Evolutionary conservation across 2,888 invertebrate species (phyloP).

Genomic region (Acronicta alni): DNA sequence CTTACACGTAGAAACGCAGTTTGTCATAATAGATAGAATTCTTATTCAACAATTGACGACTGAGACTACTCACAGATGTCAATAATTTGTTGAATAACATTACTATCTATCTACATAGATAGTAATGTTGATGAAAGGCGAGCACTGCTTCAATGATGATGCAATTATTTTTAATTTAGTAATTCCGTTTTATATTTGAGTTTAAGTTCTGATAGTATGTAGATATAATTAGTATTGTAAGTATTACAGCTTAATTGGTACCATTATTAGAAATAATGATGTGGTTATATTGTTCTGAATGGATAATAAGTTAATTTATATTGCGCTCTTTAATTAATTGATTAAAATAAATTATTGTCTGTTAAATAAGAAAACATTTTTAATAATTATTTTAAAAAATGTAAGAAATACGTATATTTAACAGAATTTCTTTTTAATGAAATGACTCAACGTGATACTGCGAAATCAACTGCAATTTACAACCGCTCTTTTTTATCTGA

Average conservation of each 20-base stretch:
- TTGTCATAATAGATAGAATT: slow-evolving; percentile 16
- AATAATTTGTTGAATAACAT: too few relatives aligned
- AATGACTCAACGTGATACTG: too few relatives aligned
- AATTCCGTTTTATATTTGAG: slow-evolving; percentile 1
- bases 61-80: too few relatives aligned
- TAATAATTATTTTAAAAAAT: too few relatives aligned
- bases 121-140: background rate
- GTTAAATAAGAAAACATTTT: too few relatives aligned
- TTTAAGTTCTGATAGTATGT: too few relatives aligned
- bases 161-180: slow-evolving; percentile 14
- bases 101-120: too few relatives aligned
- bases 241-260: slow-evolving; percentile 24
- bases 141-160: background rate
- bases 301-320: slow-evolving; percentile 14
- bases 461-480: too few relatives aligned
- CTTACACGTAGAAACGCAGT: slow-evolving; percentile 26
- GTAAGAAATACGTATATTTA: too few relatives aligned
- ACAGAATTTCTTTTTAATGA: too few relatives aligned
- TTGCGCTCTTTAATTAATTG: slow-evolving; percentile 6
- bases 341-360: background rate
- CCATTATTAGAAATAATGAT: slow-evolving; percentile 30
- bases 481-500: background rate
- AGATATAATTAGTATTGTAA: background rate
- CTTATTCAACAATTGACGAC: slow-evolving; percentile 2
- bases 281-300: slow-evolving; percentile 9